Base-by-base conservation (phyloP, 2,797 vertebrate genomes). In the Anabas testudineus region DNA sequence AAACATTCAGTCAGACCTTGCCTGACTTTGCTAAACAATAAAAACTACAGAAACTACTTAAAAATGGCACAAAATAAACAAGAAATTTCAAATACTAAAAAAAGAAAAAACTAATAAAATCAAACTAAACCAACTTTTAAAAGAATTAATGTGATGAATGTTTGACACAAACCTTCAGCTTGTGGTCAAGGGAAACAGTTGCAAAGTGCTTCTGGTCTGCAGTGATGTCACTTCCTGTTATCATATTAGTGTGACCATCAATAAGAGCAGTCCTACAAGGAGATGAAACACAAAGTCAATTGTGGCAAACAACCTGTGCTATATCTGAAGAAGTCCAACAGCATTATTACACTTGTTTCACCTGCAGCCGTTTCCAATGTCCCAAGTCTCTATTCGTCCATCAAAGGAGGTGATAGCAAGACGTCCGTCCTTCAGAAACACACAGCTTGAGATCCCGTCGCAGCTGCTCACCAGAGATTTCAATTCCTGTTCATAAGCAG, bases 341-440 rank as follows among this genome's bases (percentile, higher is more conserved):
- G n/a, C n/a, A n/a, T n/a, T n/a, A n/a, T n/a, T 10, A 45, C 16
- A 4, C 13, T 10, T n/a, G 24, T 13, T 82, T 85, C 75, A 97
- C 96, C 95, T 95, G 90, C 93, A 95, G 22, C 95, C 94, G 10
- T 81, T 94, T 26, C 55, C 74, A 4, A 94, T 65, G 76, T 97
- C 94, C 96, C 96, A 97, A 19, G 94, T 83, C 76, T 97, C 96
- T 42, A 97, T 83, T 18, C 81, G 89, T 18, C 96, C 96, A 0
- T 95, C 88, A 19, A 92, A 96, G 7, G 95, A 94, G 24, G 95
- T 93, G 1, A 95, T 90, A 13, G 90, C 94, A 2, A 97, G 83
- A 37, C 69, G 51, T 1, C 43, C 75, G 14, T 95, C 91, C 1
- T 84, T 90, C 34, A 96, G 83, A n/a, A n/a, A n/a, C n/a, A n/a